These are phyloP conservation scores for Stenoptilia bipunctidactyla DNA, from an alignment of 2,888 invertebrate genomes.

Conservation along the genomic window DNA sequence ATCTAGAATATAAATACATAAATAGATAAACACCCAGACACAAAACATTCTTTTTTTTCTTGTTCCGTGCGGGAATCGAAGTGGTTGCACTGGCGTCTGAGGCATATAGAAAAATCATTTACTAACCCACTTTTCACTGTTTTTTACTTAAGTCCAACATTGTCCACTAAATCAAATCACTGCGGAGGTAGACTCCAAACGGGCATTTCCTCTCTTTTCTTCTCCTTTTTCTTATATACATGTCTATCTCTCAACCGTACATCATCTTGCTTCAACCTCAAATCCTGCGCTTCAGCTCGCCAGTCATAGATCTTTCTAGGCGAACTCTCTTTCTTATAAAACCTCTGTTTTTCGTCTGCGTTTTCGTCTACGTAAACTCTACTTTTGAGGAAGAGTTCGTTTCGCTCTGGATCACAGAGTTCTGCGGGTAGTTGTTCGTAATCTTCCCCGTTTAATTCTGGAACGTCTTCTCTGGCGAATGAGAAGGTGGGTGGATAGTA, in stretches of 20 bases:
- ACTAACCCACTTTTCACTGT: neutral
- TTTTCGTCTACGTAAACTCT: constrained; percentile 42
- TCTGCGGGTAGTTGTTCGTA: constrained; percentile 29
- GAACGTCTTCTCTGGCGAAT: constrained; percentile 58
- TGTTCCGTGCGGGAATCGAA: too few relatives aligned
- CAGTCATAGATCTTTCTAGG: constrained; percentile 41
- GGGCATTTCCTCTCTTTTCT: constrained; percentile 48
- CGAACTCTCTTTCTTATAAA: constrained; percentile 21
- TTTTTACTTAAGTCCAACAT: too few relatives aligned
- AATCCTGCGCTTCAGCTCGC: constrained; percentile 36
- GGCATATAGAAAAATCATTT: too few relatives aligned
- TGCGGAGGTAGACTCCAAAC: constrained; percentile 53
- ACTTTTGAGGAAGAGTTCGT: constrained; percentile 53
- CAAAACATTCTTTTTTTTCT: too few relatives aligned
- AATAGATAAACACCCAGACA: too few relatives aligned
- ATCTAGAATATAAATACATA: too few relatives aligned
- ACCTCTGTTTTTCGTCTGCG: constrained; percentile 24
- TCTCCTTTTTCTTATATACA: constrained; percentile 44
- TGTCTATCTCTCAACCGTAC: constrained; percentile 51
- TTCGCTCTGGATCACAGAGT: constrained; percentile 35
- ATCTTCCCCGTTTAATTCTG: constrained; percentile 30
- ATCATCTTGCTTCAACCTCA: constrained; percentile 40
- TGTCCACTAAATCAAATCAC: constrained; percentile 21
- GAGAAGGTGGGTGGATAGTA: constrained; percentile 75
- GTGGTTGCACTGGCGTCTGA: too few relatives aligned